These are phyloP conservation scores for Engystomops pustulosus DNA, from an alignment of 2,113 vertebrate genomes.

Conservation along the genomic window DNA sequence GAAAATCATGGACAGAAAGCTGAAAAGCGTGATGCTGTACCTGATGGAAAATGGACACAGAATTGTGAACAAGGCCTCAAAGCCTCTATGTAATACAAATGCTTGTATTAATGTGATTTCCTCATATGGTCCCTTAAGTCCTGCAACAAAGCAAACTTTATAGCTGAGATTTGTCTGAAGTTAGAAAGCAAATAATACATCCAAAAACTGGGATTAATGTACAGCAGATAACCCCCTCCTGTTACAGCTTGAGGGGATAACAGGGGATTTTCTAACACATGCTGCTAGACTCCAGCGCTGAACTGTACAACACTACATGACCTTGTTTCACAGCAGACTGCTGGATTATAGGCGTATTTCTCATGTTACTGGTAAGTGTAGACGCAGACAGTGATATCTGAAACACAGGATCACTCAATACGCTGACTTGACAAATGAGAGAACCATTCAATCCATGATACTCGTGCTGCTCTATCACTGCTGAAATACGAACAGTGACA, in stretches of 20 bases:
- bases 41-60: too few relatives aligned
- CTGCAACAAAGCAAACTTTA: slow-evolving; percentile 25
- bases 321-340: background rate
- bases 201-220: slow-evolving; percentile 62
- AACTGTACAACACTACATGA: background rate
- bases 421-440: slow-evolving; percentile 10
- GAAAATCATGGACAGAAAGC: too few relatives aligned
- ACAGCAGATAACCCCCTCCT: slow-evolving; percentile 61
- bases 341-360: background rate
- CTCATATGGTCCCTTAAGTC: slow-evolving; percentile 1
- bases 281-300: background rate
- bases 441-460: background rate
- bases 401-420: background rate
- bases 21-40: too few relatives aligned
- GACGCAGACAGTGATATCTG: slow-evolving; percentile 24
- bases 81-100: background rate
- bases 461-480: too few relatives aligned
- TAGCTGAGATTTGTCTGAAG: background rate
- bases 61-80: too few relatives aligned
- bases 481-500: too few relatives aligned
- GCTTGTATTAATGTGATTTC: background rate
- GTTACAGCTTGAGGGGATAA: slow-evolving; percentile 62
- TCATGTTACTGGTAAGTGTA: background rate
- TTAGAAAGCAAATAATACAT: slow-evolving; percentile 60
- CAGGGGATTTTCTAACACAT: slow-evolving; percentile 63